Percentiles rank a stretch among this genome's conserved stretches.
Evolutionary conservation across 2,797 vertebrate genomes (phyloP).

Genomic region (Syncerus caffer): DNA sequence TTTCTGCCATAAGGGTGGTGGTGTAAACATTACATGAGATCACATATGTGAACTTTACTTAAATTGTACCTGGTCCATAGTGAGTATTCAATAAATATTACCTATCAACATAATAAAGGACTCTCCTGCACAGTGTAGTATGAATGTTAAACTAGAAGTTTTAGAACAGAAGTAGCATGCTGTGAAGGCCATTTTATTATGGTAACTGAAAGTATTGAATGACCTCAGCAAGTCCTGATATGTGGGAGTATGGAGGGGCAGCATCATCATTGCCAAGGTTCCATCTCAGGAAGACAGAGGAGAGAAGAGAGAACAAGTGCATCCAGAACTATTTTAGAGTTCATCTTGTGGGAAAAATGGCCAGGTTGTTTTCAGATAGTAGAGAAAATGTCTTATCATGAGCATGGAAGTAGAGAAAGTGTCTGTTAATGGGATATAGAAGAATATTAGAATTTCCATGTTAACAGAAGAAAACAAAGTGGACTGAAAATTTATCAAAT

Average conservation of each 20-base stretch:
- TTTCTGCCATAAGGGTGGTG: background rate
- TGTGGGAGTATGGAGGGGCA: too few species aligned
- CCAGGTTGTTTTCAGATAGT: background rate
- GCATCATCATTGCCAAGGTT: background rate
- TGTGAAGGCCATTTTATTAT: background rate
- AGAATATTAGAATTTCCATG: background rate
- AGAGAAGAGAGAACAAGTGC: background rate
- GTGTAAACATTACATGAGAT: background rate
- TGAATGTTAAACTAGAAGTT: background rate
- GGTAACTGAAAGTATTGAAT: background rate
- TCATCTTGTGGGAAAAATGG: background rate
- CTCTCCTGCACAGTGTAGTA: background rate
- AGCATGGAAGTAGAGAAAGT: background rate
- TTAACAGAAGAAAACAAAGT: conserved; percentile 13
- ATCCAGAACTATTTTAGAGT: background rate
- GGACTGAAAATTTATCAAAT: background rate
- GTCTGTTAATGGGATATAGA: background rate
- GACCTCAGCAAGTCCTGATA: background rate
- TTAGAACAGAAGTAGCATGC: background rate
- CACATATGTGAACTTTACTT: background rate
- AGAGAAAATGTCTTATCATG: background rate
- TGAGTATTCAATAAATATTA: background rate
- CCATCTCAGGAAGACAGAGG: background rate
- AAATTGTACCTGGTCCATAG: background rate
- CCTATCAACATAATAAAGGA: background rate